phyloP scores from a whole-genome alignment of 2,888 invertebrate genomes.

The Margaritifera margaritifera region DNA sequence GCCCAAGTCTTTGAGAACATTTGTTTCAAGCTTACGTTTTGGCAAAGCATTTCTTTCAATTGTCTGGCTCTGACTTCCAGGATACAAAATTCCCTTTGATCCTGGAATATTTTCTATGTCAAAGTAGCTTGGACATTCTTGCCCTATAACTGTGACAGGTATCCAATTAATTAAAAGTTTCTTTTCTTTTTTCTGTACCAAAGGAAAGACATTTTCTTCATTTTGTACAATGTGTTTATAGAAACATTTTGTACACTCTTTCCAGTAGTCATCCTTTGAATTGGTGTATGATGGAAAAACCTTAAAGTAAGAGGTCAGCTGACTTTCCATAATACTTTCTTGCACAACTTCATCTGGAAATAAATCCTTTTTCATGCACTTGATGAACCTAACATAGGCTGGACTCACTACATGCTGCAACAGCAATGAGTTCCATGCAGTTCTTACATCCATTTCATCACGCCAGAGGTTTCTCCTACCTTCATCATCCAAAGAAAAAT shows the following conservation, averaged over 20 bases:
- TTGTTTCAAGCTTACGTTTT: neutral
- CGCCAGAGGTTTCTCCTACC: constrained; percentile 46
- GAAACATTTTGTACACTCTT: constrained; percentile 6
- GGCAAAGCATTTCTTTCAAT: too few relatives aligned
- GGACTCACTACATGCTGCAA: constrained; percentile 51
- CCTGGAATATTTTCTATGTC: neutral
- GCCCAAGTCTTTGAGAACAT: constrained; percentile 23
- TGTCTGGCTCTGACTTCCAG: too few relatives aligned
- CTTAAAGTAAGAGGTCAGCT: neutral
- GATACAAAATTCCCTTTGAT: neutral
- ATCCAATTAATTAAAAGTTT: neutral
- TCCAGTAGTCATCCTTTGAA: constrained; percentile 17
- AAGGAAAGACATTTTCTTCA: neutral
- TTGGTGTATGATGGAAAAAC: constrained; percentile 18
- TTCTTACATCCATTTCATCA: constrained; percentile 14
- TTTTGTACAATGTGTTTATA: constrained; percentile 5
- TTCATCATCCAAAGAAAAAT: constrained; percentile 60
- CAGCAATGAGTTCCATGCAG: constrained; percentile 60
- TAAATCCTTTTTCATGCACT: constrained; percentile 10
- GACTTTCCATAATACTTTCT: neutral
- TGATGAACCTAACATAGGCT: constrained; percentile 45
- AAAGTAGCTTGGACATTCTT: neutral
- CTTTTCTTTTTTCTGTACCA: neutral
- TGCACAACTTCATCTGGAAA: constrained; percentile 2
- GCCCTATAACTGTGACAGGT: neutral